These are phyloP conservation scores for Pammene fasciana DNA, from an alignment of 2,888 invertebrate species.

Conservation along the genomic window DNA sequence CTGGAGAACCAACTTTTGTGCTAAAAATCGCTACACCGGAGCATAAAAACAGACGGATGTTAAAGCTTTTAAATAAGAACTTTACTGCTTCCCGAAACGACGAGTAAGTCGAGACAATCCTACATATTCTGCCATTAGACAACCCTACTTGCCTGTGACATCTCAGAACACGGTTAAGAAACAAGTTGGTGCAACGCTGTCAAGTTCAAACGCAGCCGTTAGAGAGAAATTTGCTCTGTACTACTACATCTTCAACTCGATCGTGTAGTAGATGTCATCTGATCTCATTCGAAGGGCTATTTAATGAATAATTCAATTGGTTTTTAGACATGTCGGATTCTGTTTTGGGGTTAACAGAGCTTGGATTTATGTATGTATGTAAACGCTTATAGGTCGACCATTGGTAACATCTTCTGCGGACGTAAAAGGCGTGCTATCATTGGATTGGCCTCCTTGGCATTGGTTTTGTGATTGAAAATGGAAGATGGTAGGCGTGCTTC, in stretches of 20 bases:
- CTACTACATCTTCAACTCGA: slow-evolving; percentile 31
- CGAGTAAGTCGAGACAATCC: slow-evolving; percentile 1
- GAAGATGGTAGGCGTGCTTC: slow-evolving; percentile 19
- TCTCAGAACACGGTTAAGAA: slow-evolving; percentile 48
- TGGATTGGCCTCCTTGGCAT: slow-evolving; percentile 19
- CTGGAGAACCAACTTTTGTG: no score
- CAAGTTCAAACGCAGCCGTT: slow-evolving; percentile 35
- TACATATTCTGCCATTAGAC: slow-evolving; percentile 27
- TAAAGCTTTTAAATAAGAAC: slow-evolving; percentile 5
- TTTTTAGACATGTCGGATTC: slow-evolving; percentile 48
- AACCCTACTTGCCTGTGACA: slow-evolving; percentile 40
- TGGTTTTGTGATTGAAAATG: slow-evolving; percentile 9
- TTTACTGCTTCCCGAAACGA: slow-evolving; percentile 11
- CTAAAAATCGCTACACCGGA: no score
- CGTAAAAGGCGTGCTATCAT: slow-evolving; percentile 11
- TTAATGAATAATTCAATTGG: slow-evolving; percentile 51
- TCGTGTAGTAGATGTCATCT: slow-evolving; percentile 38
- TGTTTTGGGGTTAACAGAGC: slow-evolving; percentile 51
- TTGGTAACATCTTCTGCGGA: slow-evolving; percentile 14
- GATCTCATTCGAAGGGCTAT: slow-evolving; percentile 47
- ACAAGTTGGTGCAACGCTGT: slow-evolving; percentile 45
- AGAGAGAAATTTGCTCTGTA: neutral
- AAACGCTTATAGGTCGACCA: slow-evolving; percentile 10
- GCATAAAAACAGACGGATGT: neutral
- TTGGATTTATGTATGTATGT: slow-evolving; percentile 35